Evolutionary conservation across 2,113 vertebrate species (phyloP), one percentile per base, ranked within the genome.

Genomic region (Tragulus kanchil): DNA sequence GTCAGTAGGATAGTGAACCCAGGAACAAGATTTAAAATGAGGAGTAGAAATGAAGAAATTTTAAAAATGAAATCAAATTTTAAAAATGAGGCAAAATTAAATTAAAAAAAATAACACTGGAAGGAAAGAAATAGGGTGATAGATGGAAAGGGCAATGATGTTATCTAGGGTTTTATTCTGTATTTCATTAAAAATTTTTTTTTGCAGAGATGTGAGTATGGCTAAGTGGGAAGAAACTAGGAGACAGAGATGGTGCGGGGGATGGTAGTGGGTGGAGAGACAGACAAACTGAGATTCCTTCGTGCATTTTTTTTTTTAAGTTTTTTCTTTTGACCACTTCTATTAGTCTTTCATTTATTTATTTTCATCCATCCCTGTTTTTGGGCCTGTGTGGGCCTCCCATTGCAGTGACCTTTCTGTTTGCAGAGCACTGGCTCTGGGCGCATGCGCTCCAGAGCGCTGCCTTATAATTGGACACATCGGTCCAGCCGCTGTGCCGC

Each of bases 261-360:
- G 5, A 58, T 8, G 2, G 4, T 13, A 10, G 11, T 0, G 2
- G 12, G 16, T 19, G 1, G 31, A 21, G 19, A 50, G 17, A 15
- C 19, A 13, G 14, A 5, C 9, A 61, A n/a, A 31, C 3, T 26
- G 48, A 50, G 73, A 54, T 10, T 85, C 8, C 1, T 61, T 3
- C 26, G n/a, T 10, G 31, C 36, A 36, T 36, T 36, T 36, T 36
- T 36, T 36, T 36, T 36, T 36, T 36, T 36, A 36, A 36, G 36
- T 36, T 36, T 36, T 36, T 36, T 36, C 36, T 36, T 36, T 36
- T 36, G 36, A 2, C 36, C 36, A 36, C 36, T 36, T 36, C 36
- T 36, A 36, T 36, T 36, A 2, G 36, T 36, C 36, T 36, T 36
- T 36, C 36, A 36, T 36, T 36, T 36, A 36, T 36, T 36, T 36